Evolutionary conservation across 92 coral and sea anemone species (phyloP).

Genomic region (Heteractis magnifica): DNA sequence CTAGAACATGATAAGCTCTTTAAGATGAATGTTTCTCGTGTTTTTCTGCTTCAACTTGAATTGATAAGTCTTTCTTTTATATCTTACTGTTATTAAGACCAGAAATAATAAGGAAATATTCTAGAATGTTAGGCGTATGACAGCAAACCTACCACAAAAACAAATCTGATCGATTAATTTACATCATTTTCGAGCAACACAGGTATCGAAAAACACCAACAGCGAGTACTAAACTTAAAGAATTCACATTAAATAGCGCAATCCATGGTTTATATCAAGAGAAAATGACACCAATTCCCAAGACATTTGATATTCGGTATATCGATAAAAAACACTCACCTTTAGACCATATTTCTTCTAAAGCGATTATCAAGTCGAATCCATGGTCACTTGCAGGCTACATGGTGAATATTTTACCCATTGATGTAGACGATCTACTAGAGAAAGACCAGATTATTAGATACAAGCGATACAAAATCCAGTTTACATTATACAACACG

Average conservation of each 20-base stretch:
- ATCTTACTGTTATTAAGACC: not conserved
- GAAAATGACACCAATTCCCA: not conserved
- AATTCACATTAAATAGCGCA: not conserved
- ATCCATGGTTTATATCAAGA: not conserved
- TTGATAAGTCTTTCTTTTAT: not conserved
- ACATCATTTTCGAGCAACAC: not conserved
- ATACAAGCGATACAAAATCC: not conserved
- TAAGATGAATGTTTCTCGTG: not conserved
- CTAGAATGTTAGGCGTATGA: too few species aligned
- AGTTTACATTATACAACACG: not conserved
- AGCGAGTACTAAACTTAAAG: not conserved
- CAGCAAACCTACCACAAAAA: not conserved
- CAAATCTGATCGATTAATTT: not conserved
- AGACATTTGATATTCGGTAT: constrained; percentile 1
- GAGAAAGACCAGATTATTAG: not conserved
- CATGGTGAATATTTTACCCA: not conserved
- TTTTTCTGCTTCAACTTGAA: not conserved
- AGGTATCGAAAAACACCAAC: not conserved
- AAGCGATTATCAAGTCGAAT: not conserved
- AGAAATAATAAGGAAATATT: too few species aligned
- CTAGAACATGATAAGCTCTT: not conserved
- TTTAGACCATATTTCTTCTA: not conserved
- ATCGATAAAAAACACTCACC: not conserved
- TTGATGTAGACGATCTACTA: not conserved
- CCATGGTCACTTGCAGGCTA: not conserved